A percentile compares a stretch with the other conserved stretches of the same genome.
phyloP scores from a whole-genome alignment of 2,888 invertebrate species.

The Tupiocoris notatus region DNA sequence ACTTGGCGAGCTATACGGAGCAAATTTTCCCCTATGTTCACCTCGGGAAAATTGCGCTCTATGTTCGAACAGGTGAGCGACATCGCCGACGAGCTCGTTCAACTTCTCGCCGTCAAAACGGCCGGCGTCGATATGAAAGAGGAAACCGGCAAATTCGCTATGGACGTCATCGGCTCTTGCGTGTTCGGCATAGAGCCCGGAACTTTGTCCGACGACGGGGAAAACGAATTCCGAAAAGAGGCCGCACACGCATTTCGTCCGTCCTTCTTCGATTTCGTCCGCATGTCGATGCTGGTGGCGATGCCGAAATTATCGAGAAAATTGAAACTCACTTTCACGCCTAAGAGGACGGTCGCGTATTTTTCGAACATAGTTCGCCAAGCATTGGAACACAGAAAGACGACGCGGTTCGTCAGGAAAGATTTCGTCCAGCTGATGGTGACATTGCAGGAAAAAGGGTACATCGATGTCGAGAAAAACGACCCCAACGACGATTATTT shows the following conservation, averaged over 20 bases:
- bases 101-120: neutral
- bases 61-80: conserved; percentile 7
- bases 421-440: conserved; percentile 39
- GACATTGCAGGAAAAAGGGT: conserved; percentile 21
- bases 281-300: neutral
- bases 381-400: neutral
- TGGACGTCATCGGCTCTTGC: conserved; percentile 33
- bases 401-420: neutral
- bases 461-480: conserved; percentile 22
- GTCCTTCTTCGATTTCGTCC: neutral
- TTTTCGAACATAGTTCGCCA: conserved; percentile 3
- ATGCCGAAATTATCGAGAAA: conserved; percentile 7
- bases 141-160: neutral
- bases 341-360: neutral
- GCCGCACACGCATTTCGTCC: neutral
- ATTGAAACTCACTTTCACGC: neutral
- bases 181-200: conserved; percentile 27
- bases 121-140: conserved; percentile 12
- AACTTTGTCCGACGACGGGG: neutral
- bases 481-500: conserved; percentile 31
- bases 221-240: conserved; percentile 7
- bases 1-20: conserved; percentile 5
- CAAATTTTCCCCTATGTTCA: conserved; percentile 27
- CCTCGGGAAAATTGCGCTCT: neutral
- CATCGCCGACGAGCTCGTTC: conserved; percentile 1